Evolutionary conservation across 2,113 vertebrate species (phyloP), one percentile per base, ranked within the genome.

Genomic region (Pelecanus crispus): DNA sequence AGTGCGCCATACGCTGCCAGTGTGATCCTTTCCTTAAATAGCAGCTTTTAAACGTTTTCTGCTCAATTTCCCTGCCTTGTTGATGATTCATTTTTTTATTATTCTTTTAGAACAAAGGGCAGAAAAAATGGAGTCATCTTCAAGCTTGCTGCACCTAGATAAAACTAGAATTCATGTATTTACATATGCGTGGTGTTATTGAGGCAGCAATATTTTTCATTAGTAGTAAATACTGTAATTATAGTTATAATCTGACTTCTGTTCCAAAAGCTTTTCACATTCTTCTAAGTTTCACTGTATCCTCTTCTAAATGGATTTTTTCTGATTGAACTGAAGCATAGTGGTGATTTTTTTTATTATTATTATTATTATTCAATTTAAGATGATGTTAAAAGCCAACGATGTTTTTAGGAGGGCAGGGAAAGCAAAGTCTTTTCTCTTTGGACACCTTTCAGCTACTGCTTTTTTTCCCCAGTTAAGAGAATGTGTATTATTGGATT

Each of bases 51-150:
- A 2, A 2, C 28, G 24, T 31, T 42, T 92, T 80, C 94, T 94
- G 66, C 89, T 94, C 63, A 9, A 53, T 90, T 94, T 90, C 62
- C 44, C 55, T 85, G 87, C 74, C 74, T 87, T 42, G 9, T n/a
- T 80, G 90, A 65, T 89, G 80, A 94, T 73, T 88, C 73, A 40
- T 52, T 66, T 81, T 66, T 72, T 70, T 38, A 28, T 70, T 66
- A 74, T 86, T 71, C 36, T 50, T 90, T 72, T 82, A 91, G 92
- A 96, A 86, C 82, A 96, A 96, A 97, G 72, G 74, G 49, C 15
- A 63, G 66, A 18, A 90, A 81, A 79, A 94, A 49, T 10, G 20
- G 65, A 94, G 65, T 55, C 47, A n/a, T 87, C 88, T 81, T 72
- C 77, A 85, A 72, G 80, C 61, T 78, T 58, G 44, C 73, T 84